Evolutionary conservation across 2,888 invertebrate species (phyloP).

Genomic region (Halictus quadricinctus): DNA sequence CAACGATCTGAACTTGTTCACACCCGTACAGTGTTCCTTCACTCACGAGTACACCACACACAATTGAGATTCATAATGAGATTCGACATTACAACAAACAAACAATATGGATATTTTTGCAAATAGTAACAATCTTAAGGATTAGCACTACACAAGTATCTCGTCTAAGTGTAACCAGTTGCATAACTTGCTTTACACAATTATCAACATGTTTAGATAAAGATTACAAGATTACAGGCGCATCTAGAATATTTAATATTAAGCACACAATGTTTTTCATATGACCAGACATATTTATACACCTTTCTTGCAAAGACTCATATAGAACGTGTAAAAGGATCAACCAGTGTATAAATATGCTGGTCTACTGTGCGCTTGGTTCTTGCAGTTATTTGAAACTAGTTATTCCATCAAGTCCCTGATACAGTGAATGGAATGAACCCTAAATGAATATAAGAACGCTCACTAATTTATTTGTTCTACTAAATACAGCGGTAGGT

Average conservation of each 20-base stretch:
- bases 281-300: conserved; percentile 62
- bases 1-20: conserved; percentile 58
- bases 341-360: conserved; percentile 65
- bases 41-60: conserved; percentile 61
- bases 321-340: conserved; percentile 68
- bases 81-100: conserved; percentile 79
- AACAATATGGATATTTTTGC: conserved; percentile 79
- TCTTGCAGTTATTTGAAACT: conserved; percentile 55
- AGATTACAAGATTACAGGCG: conserved; percentile 65
- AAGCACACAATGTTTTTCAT: conserved; percentile 65
- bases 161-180: conserved; percentile 69
- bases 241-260: conserved; percentile 64
- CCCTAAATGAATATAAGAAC: conserved; percentile 18
- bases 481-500: conserved; percentile 24
- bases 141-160: conserved; percentile 72
- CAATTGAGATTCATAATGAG: conserved; percentile 71
- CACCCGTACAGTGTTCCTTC: conserved; percentile 63
- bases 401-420: conserved; percentile 56
- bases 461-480: conserved; percentile 2
- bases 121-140: conserved; percentile 76
- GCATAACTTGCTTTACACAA: conserved; percentile 72
- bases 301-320: conserved; percentile 55
- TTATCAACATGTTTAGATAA: conserved; percentile 65
- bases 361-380: conserved; percentile 69
- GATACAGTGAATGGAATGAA: conserved; percentile 42